phyloP scores from a whole-genome alignment of 2,888 invertebrate species.

The Dynastes grantii region DNA sequence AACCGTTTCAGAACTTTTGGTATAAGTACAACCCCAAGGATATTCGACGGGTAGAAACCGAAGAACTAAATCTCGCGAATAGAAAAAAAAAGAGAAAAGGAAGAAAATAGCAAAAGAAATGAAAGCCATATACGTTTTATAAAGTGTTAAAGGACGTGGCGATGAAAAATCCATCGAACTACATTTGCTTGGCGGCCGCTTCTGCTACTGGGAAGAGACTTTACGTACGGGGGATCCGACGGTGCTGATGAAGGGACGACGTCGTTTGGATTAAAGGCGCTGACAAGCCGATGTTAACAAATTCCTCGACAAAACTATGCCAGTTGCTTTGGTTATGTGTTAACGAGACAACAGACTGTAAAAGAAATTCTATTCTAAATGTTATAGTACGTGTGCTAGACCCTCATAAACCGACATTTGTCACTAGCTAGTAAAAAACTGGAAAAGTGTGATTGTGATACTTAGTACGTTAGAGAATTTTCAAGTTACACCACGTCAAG shows the following conservation, averaged over 20 bases:
- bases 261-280: slow-evolving; percentile 19
- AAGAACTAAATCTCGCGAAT: background rate
- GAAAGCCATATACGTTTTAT: slow-evolving; percentile 27
- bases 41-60: background rate
- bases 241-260: slow-evolving; percentile 23
- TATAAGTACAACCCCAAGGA: background rate
- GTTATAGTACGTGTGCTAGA: too few species aligned
- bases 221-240: background rate
- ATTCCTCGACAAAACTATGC: slow-evolving; percentile 15
- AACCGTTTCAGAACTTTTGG: too few species aligned
- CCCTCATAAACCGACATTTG: too few species aligned
- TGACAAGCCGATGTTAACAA: slow-evolving; percentile 28
- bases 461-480: too few species aligned
- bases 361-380: too few species aligned
- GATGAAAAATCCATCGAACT: slow-evolving; percentile 22
- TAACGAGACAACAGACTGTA: too few species aligned
- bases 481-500: too few species aligned
- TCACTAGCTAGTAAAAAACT: too few species aligned
- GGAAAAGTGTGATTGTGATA: too few species aligned
- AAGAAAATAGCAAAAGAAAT: slow-evolving; percentile 17
- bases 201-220: background rate
- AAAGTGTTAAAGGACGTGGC: slow-evolving; percentile 33
- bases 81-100: slow-evolving; percentile 1
- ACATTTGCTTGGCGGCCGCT: background rate
- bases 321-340: too few species aligned